These are phyloP conservation scores for Xenopus petersii DNA, from an alignment of 2,797 vertebrate species.

Conservation along the genomic window DNA sequence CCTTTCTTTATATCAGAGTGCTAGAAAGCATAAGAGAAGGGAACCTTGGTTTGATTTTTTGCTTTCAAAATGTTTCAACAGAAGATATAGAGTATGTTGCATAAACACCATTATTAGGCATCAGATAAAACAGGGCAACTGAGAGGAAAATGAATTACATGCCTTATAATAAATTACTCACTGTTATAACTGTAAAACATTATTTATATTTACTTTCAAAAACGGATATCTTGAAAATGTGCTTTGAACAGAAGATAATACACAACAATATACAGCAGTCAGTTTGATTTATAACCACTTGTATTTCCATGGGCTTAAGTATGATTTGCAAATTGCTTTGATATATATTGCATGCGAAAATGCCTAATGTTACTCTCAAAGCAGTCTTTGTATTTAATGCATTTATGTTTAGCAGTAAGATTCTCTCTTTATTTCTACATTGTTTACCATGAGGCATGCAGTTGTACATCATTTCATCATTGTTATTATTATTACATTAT, in stretches of 20 bases:
- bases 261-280: conserved; percentile 35
- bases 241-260: conserved; percentile 31
- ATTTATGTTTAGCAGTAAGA: too few relatives aligned
- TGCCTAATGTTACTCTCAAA: neutral
- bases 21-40: too few relatives aligned
- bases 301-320: too few relatives aligned
- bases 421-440: too few relatives aligned
- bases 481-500: too few relatives aligned
- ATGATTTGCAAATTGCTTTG: conserved; percentile 29
- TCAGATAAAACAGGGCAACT: conserved; percentile 19
- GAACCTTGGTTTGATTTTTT: too few relatives aligned
- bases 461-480: too few relatives aligned
- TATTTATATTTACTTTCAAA: conserved; percentile 32
- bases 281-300: conserved; percentile 39
- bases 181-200: conserved; percentile 17
- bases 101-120: conserved; percentile 22
- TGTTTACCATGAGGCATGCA: too few relatives aligned
- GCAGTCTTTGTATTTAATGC: too few relatives aligned
- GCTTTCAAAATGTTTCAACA: too few relatives aligned
- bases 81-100: too few relatives aligned
- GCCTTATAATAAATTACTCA: conserved; percentile 29
- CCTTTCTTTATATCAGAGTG: too few relatives aligned
- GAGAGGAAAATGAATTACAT: conserved; percentile 27
- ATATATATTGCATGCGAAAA: conserved; percentile 21
- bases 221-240: conserved; percentile 36